A percentile compares a stretch with the other conserved stretches of the same genome.
Conservation (phyloP, 2,113 vertebrate species). For the Tupaia tana region DNA sequence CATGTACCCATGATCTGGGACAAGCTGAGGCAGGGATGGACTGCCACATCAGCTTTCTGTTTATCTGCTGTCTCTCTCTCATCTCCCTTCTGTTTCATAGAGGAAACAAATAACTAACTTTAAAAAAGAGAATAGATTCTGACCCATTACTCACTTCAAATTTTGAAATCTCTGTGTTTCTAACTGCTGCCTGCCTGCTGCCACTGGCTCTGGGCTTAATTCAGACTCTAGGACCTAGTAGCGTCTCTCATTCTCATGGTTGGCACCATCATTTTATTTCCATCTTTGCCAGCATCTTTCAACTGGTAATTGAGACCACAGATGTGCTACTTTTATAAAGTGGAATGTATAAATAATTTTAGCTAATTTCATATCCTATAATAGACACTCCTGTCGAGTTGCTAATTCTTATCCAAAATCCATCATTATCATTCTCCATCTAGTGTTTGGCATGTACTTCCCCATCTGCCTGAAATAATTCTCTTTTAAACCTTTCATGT, state of each 20-base stretch:
- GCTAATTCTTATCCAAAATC: slow-evolving; percentile 18
- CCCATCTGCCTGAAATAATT: background rate
- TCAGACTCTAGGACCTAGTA: background rate
- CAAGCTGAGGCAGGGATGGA: too few species aligned
- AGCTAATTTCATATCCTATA: background rate
- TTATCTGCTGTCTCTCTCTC: too few species aligned
- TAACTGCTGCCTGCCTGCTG: background rate
- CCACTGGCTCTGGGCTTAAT: background rate
- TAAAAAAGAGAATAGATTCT: background rate
- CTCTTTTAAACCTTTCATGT: background rate
- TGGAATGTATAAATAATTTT: slow-evolving; percentile 15
- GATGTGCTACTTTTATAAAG: slow-evolving; percentile 1
- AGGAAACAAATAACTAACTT: too few species aligned
- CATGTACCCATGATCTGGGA: too few species aligned
- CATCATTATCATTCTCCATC: background rate
- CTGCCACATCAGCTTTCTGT: too few species aligned
- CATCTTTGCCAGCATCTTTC: background rate
- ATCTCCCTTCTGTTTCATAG: too few species aligned
- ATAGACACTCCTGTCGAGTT: background rate
- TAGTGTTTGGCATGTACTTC: background rate
- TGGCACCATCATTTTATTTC: background rate
- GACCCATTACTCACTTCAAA: background rate
- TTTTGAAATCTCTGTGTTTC: background rate
- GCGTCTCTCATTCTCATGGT: background rate
- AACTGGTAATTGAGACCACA: background rate